phyloP scores from a whole-genome alignment of 2,888 invertebrate species.

The Heteromurus nitidus region DNA sequence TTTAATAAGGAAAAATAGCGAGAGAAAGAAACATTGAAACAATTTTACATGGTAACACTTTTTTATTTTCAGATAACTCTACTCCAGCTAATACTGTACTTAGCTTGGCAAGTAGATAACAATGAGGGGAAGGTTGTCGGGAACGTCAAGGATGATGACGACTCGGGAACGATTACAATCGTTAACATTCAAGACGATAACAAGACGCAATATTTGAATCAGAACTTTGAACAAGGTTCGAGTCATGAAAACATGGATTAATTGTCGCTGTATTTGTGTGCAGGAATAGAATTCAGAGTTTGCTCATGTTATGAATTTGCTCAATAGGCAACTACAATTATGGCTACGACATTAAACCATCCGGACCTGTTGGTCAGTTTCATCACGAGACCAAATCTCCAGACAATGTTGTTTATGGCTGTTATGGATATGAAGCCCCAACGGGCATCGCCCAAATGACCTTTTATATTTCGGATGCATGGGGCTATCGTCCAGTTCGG shows the following conservation, averaged over 20 bases:
- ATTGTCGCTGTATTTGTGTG: no score
- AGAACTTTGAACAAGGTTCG: constrained; percentile 86
- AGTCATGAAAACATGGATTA: no score
- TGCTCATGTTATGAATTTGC: no score
- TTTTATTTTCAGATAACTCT: constrained; percentile 42
- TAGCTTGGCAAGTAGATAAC: constrained; percentile 23
- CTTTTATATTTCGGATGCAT: constrained; percentile 84
- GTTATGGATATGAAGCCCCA: constrained; percentile 86
- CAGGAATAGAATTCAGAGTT: no score
- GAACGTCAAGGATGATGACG: constrained; percentile 63
- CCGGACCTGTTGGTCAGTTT: constrained; percentile 84
- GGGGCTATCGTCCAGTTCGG: constrained; percentile 85
- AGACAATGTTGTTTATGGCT: constrained; percentile 87
- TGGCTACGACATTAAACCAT: constrained; percentile 82
- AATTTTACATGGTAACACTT: no score
- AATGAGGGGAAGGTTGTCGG: constrained; percentile 55
- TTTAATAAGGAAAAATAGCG: no score
- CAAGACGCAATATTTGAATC: constrained; percentile 85
- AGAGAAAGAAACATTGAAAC: no score
- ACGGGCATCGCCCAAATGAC: constrained; percentile 82
- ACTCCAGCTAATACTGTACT: constrained; percentile 37
- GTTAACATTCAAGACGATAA: constrained; percentile 84
- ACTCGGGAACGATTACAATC: constrained; percentile 80
- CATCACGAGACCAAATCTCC: constrained; percentile 85
- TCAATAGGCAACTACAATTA: constrained; percentile 85